Conservation (phyloP, 2,888 invertebrate genomes). For the Dynastes grantii region DNA sequence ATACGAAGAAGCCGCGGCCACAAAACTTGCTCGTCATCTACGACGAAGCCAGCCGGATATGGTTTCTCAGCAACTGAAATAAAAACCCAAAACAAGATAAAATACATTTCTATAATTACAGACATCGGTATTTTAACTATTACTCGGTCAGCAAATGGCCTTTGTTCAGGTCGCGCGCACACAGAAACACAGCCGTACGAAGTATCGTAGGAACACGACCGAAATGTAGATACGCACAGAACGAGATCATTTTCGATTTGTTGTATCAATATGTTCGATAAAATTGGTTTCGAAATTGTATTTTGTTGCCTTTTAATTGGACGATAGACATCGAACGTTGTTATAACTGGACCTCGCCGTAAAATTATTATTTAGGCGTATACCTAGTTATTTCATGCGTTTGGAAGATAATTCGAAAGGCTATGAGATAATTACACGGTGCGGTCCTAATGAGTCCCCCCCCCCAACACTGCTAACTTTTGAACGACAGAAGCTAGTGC, state of each 20-base stretch:
- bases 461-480: too few species aligned
- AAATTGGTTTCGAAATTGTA: background rate
- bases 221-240: background rate
- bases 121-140: constrained; percentile 23
- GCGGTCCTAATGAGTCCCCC: too few species aligned
- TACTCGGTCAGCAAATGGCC: constrained; percentile 2
- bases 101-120: constrained; percentile 30
- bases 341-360: background rate
- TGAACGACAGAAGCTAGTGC: too few species aligned
- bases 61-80: constrained; percentile 23
- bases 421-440: too few species aligned
- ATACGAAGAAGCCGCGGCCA: background rate
- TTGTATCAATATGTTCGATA: background rate
- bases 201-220: background rate
- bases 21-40: constrained; percentile 13
- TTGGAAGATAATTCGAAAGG: too few species aligned
- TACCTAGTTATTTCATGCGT: too few species aligned
- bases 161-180: constrained; percentile 8
- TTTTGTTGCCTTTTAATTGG: background rate
- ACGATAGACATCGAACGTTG: background rate
- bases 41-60: constrained; percentile 14
- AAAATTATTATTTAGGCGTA: too few species aligned
- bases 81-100: constrained; percentile 25
- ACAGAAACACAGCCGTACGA: too few species aligned
- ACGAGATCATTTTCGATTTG: background rate